Evolutionary conservation across 2,888 invertebrate species (phyloP).

Genomic region (Pycnomerus fuliginosus): DNA sequence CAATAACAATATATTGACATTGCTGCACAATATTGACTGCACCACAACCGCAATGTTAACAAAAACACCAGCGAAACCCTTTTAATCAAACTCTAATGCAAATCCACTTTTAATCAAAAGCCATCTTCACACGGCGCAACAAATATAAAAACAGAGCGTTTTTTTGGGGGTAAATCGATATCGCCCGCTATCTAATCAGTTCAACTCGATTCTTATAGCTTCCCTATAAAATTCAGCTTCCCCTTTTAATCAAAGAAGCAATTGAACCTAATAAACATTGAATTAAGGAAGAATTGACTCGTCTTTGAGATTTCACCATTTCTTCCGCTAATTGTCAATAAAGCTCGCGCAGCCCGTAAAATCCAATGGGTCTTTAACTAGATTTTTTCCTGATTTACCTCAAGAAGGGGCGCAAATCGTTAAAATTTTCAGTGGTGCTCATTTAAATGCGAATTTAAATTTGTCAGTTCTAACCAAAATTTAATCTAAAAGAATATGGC

Average conservation of each 20-base stretch:
- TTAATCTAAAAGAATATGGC: no score
- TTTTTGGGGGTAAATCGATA: constrained; percentile 21
- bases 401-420: no score
- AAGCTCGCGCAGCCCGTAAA: constrained; percentile 31
- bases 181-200: constrained; percentile 19
- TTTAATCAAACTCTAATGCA: constrained; percentile 23
- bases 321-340: constrained; percentile 39
- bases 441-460: no score
- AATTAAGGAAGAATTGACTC: constrained; percentile 40
- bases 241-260: constrained; percentile 45
- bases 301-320: constrained; percentile 40
- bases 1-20: constrained; percentile 21
- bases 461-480: no score
- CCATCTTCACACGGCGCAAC: constrained; percentile 4
- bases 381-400: constrained; percentile 13
- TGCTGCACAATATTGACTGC: constrained; percentile 13
- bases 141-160: constrained; percentile 3
- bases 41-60: constrained; percentile 10
- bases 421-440: no score
- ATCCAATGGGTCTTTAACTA: constrained; percentile 16
- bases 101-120: constrained; percentile 11
- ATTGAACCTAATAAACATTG: constrained; percentile 44
- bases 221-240: constrained; percentile 37
- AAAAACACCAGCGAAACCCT: constrained; percentile 9
- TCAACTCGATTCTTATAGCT: constrained; percentile 24